These are phyloP conservation scores for Tolmerus cingulatus DNA, from an alignment of 2,888 invertebrate species.

Conservation along the genomic window DNA sequence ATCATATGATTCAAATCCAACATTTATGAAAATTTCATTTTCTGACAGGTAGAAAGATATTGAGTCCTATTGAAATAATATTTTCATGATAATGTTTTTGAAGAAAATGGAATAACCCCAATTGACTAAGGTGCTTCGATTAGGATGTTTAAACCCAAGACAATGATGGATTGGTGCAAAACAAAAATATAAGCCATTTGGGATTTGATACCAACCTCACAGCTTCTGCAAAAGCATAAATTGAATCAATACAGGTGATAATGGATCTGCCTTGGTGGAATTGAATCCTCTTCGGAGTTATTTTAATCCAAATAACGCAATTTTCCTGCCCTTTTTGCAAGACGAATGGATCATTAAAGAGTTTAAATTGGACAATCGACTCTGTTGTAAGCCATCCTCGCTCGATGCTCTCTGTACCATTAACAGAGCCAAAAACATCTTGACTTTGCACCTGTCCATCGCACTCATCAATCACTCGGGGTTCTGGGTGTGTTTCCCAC, in stretches of 20 bases:
- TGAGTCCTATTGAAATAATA: too few species aligned
- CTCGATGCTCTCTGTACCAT: conserved; percentile 67
- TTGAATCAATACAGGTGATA: conserved; percentile 66
- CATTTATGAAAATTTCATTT: too few species aligned
- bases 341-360: conserved; percentile 77
- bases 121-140: too few species aligned
- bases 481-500: conserved; percentile 82
- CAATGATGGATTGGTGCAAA: not conserved
- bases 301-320: conserved; percentile 71
- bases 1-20: too few species aligned
- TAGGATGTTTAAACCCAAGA: too few species aligned
- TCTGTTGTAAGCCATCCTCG: conserved; percentile 88
- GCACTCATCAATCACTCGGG: conserved; percentile 68
- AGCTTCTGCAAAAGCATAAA: conserved; percentile 66
- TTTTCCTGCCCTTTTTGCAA: conserved; percentile 58
- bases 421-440: conserved; percentile 74
- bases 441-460: conserved; percentile 53
- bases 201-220: conserved; percentile 71
- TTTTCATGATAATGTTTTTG: too few species aligned
- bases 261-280: conserved; percentile 59
- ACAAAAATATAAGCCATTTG: conserved; percentile 51
- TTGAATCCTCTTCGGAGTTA: conserved; percentile 72
- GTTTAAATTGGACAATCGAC: conserved; percentile 81
- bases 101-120: too few species aligned
- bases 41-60: too few species aligned